Evolutionary conservation across 1,140 invertebrate species (phyloP).

Genomic region (Magallana gigas): DNA sequence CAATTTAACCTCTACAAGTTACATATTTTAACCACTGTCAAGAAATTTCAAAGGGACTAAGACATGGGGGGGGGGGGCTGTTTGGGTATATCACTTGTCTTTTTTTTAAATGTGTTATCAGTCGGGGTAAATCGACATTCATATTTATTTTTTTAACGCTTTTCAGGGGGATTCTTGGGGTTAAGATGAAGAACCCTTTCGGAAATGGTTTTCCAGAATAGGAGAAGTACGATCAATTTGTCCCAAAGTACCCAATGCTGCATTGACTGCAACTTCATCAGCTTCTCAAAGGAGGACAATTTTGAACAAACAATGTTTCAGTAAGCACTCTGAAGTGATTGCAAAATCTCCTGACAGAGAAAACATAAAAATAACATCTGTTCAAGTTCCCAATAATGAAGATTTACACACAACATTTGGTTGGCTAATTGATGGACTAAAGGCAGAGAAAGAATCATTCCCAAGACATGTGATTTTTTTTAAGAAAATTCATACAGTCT

Average conservation of each 20-base stretch:
- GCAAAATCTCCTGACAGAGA: slow-evolving; percentile 47
- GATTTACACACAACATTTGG: no score
- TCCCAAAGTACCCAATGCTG: slow-evolving; percentile 2
- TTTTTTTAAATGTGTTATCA: not conserved
- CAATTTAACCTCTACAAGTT: not conserved
- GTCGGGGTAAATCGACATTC: not conserved
- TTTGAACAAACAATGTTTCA: slow-evolving; percentile 42
- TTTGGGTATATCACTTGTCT: not conserved
- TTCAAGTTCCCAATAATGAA: no score
- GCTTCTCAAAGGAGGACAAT: slow-evolving; percentile 44
- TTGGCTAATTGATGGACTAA: no score
- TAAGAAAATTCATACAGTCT: no score
- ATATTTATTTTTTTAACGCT: not conserved
- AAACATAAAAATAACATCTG: slow-evolving; percentile 54
- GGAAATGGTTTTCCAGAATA: slow-evolving; percentile 46
- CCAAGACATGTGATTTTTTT: no score
- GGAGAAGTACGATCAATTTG: slow-evolving; percentile 49
- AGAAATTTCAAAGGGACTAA: not conserved
- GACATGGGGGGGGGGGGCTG: not conserved
- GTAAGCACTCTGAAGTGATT: not conserved
- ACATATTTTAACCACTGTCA: not conserved
- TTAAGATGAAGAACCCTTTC: slow-evolving; percentile 43
- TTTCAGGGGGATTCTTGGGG: slow-evolving; percentile 30
- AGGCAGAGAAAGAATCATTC: no score
- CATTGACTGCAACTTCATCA: slow-evolving; percentile 51